Percentiles rank a stretch among this genome's conserved stretches.
Conservation (phyloP, 2,797 vertebrate species). For the Neosilurus mollespiculum region DNA sequence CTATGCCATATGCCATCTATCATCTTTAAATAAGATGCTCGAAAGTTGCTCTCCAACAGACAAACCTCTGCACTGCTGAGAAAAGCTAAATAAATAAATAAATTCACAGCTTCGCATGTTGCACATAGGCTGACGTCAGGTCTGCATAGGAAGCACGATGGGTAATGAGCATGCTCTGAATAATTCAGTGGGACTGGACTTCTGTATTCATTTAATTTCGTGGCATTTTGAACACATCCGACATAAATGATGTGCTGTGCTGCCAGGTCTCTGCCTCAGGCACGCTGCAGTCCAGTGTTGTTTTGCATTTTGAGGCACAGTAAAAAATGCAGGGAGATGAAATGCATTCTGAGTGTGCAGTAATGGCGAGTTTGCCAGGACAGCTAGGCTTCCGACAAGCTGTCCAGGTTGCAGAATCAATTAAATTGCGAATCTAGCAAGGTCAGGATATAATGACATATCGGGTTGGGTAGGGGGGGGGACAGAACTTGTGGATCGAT, state of each 20-base stretch:
- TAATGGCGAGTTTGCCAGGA: slow-evolving; percentile 38
- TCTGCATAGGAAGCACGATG: slow-evolving; percentile 46
- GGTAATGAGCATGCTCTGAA: slow-evolving; percentile 71
- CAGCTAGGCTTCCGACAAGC: slow-evolving; percentile 42
- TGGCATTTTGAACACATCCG: slow-evolving; percentile 29
- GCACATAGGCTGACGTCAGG: slow-evolving; percentile 2
- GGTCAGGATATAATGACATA: slow-evolving; percentile 27
- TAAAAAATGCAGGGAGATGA: slow-evolving; percentile 15
- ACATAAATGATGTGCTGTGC: slow-evolving; percentile 14
- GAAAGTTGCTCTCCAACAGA: neutral
- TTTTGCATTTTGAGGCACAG: slow-evolving; percentile 19
- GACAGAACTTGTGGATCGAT: slow-evolving; percentile 9
- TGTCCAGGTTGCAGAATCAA: slow-evolving; percentile 54
- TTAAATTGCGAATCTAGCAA: slow-evolving; percentile 27
- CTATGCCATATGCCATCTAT: neutral
- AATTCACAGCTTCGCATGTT: neutral
- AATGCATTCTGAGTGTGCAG: slow-evolving; percentile 34
- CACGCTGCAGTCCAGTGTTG: neutral
- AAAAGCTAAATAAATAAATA: neutral
- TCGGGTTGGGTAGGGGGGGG: neutral
- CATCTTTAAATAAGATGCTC: slow-evolving; percentile 31
- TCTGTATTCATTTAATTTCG: slow-evolving; percentile 62
- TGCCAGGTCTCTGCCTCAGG: slow-evolving; percentile 7
- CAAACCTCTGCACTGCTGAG: neutral
- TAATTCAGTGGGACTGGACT: slow-evolving; percentile 68